Conservation (phyloP, 2,113 vertebrate species). For the Chascanopsetta lugubris region DNA sequence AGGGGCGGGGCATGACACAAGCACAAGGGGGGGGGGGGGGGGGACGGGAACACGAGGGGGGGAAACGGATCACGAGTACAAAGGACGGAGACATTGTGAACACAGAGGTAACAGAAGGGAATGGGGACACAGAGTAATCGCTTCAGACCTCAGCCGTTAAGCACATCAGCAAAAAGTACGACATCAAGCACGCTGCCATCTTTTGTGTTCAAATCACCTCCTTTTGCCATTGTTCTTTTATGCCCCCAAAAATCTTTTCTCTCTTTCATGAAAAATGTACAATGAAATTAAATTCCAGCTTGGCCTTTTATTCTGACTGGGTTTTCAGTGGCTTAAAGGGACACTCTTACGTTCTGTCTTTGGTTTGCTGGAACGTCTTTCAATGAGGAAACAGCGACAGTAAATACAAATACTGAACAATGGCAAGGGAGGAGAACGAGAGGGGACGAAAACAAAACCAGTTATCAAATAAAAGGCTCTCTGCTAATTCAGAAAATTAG, state of each 20-base stretch:
- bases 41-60: conserved; percentile 67
- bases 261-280: conserved; percentile 58
- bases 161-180: conserved; percentile 67
- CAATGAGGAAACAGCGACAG: conserved; percentile 52
- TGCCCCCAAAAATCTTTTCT: conserved; percentile 31
- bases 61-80: conserved; percentile 66
- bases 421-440: conserved; percentile 62
- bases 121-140: conserved; percentile 65
- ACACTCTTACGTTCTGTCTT: conserved; percentile 80
- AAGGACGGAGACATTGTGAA: conserved; percentile 66
- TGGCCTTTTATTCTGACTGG: conserved; percentile 67
- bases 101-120: conserved; percentile 71
- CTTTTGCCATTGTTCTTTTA: conserved; percentile 33
- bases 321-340: conserved; percentile 77
- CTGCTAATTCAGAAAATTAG: conserved; percentile 75
- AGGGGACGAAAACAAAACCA: conserved; percentile 45
- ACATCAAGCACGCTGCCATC: conserved; percentile 57
- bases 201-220: conserved; percentile 57
- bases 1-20: conserved; percentile 65
- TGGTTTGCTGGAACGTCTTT: conserved; percentile 79
- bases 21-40: conserved; percentile 47
- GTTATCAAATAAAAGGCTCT: conserved; percentile 64
- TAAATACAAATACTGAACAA: conserved; percentile 67
- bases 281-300: conserved; percentile 52
- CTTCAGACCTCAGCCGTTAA: conserved; percentile 53